phyloP scores from a whole-genome alignment of 2,113 vertebrate species.

The Arvicanthis niloticus region DNA sequence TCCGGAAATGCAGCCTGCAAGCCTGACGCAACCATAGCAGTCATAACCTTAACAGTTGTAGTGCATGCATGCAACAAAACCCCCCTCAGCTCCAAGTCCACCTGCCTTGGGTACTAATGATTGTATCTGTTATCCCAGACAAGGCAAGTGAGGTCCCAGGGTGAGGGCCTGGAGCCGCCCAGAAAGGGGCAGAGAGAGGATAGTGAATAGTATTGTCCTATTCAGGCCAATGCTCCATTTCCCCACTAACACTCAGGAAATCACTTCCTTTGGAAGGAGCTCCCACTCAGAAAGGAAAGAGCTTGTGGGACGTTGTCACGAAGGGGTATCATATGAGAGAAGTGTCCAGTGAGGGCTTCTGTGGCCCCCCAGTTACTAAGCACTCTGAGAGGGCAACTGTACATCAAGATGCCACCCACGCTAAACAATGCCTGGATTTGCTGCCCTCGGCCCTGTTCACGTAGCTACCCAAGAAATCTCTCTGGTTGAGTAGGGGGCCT shows the following conservation, averaged over 20 bases:
- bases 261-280: neutral
- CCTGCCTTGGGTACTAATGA: neutral
- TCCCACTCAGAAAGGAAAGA: neutral
- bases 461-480: neutral
- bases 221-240: neutral
- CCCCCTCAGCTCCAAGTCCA: neutral
- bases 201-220: no score
- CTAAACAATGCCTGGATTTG: neutral
- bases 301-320: neutral
- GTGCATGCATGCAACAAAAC: neutral
- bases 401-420: rapidly evolving
- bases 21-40: neutral
- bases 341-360: neutral
- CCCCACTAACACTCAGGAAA: neutral
- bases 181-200: neutral
- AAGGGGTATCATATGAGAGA: neutral
- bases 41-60: neutral
- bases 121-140: neutral
- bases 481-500: neutral
- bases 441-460: neutral
- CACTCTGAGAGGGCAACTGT: neutral
- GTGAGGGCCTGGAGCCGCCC: neutral
- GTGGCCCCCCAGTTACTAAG: neutral
- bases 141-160: neutral
- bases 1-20: neutral